phyloP scores from a whole-genome alignment of 2,888 invertebrate genomes.

The Sesia bembeciformis region DNA sequence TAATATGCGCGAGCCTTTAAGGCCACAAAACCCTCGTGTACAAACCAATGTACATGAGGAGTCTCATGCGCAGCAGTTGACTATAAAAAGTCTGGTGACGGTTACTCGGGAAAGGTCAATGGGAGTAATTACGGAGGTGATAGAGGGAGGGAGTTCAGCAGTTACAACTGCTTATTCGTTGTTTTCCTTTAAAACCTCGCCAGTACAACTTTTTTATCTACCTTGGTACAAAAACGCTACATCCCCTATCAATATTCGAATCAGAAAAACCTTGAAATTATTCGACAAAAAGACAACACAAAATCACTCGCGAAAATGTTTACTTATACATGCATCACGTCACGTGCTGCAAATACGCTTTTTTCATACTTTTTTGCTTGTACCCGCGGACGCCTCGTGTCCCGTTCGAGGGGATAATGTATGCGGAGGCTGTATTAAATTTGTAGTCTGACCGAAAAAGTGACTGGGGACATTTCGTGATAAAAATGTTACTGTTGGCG shows the following conservation, averaged over 20 bases:
- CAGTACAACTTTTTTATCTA: too few relatives aligned
- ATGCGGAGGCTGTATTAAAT: conserved; percentile 13
- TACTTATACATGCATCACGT: conserved; percentile 9
- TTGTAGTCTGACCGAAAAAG: conserved; percentile 7
- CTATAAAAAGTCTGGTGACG: too few relatives aligned
- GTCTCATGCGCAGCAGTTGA: too few relatives aligned
- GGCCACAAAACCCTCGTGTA: too few relatives aligned
- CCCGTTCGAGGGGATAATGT: conserved; percentile 9
- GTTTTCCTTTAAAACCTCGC: too few relatives aligned
- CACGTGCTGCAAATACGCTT: conserved; percentile 4
- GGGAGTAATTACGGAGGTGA: too few relatives aligned
- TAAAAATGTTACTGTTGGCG: conserved; percentile 2
- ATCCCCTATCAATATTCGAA: background rate
- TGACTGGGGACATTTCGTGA: conserved; percentile 3
- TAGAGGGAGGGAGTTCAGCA: too few relatives aligned
- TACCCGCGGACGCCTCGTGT: conserved; percentile 2
- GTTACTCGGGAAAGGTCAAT: too few relatives aligned
- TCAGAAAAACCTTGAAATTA: background rate
- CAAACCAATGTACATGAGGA: too few relatives aligned
- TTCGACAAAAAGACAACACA: background rate
- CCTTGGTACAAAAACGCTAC: too few relatives aligned
- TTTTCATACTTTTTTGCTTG: conserved; percentile 1
- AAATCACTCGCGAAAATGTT: background rate
- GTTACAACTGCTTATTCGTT: too few relatives aligned
- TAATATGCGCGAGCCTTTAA: too few relatives aligned